Evolutionary conservation across 2,888 invertebrate genomes (phyloP).

Genomic region (Fabriciana adippe): DNA sequence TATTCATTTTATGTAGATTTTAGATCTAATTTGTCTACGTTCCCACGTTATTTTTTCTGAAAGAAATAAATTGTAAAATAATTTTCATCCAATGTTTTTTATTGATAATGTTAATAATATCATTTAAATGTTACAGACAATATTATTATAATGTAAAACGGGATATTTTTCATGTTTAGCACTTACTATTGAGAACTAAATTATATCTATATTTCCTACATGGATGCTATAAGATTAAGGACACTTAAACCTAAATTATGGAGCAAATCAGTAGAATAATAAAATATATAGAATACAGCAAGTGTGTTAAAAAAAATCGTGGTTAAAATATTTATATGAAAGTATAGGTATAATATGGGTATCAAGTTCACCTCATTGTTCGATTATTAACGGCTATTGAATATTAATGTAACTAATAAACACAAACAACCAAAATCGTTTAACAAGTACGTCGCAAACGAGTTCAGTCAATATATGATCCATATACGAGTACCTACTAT

Average conservation of each 20-base stretch:
- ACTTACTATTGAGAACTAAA: no score
- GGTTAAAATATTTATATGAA: slow-evolving; percentile 25
- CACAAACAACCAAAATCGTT: slow-evolving; percentile 21
- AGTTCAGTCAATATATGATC: background rate
- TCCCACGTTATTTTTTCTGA: slow-evolving; percentile 1
- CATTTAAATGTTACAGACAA: no score
- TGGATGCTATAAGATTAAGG: no score
- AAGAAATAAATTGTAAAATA: slow-evolving; percentile 7
- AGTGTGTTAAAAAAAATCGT: slow-evolving; percentile 16
- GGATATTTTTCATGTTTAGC: no score
- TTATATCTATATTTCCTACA: no score
- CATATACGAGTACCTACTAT: background rate
- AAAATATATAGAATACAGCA: background rate
- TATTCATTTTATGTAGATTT: slow-evolving; percentile 21
- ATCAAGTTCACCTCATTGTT: slow-evolving; percentile 28
- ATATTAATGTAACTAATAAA: slow-evolving; percentile 23
- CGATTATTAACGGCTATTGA: slow-evolving; percentile 29
- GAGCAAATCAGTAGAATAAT: background rate
- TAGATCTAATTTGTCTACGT: slow-evolving; percentile 5
- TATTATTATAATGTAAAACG: no score
- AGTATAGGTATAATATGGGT: background rate
- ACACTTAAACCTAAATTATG: no score
- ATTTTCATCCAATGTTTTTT: background rate
- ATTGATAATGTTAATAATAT: no score
- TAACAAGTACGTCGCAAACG: slow-evolving; percentile 12